Percentiles rank a stretch among this genome's conserved stretches.
phyloP scores from a whole-genome alignment of 2,888 invertebrate species.

The Chrysolina oricalcia region DNA sequence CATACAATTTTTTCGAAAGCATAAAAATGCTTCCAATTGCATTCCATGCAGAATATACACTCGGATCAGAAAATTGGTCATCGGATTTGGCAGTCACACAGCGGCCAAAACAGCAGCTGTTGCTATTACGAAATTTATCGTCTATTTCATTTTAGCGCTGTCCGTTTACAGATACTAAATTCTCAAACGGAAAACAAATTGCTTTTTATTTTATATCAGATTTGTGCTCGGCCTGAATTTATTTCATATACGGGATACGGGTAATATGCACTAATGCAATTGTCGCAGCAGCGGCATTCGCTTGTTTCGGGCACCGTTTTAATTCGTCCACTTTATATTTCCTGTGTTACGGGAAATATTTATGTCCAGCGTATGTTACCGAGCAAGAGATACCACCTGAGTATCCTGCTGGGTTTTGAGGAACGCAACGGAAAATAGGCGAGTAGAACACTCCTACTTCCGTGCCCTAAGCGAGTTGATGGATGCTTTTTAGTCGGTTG shows the following conservation, averaged over 20 bases:
- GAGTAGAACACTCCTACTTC: neutral
- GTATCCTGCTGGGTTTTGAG: constrained; percentile 1
- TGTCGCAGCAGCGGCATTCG: constrained; percentile 20
- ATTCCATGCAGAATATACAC: neutral
- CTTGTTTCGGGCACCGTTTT: constrained; percentile 26
- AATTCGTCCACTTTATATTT: constrained; percentile 23
- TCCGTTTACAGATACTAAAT: constrained; percentile 36
- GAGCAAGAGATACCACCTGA: constrained; percentile 12
- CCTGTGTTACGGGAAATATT: constrained; percentile 17
- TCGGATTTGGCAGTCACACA: neutral
- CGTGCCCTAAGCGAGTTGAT: neutral
- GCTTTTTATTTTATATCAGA: constrained; percentile 30
- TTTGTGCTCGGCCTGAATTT: constrained; percentile 16
- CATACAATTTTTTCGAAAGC: neutral
- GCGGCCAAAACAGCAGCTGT: constrained; percentile 30
- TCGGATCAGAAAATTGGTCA: constrained; percentile 10
- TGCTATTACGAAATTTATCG: constrained; percentile 32
- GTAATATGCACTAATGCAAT: constrained; percentile 24
- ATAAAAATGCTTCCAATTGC: neutral
- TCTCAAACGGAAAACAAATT: constrained; percentile 20
- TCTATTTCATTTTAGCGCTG: constrained; percentile 28
- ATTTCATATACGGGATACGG: constrained; percentile 20
- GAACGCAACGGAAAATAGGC: neutral
- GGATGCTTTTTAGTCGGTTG: too few species aligned
- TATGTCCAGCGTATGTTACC: constrained; percentile 11